Evolutionary conservation across 2,797 vertebrate genomes (phyloP), one percentile per base, ranked within the genome.

Genomic region (Strix occidentalis): DNA sequence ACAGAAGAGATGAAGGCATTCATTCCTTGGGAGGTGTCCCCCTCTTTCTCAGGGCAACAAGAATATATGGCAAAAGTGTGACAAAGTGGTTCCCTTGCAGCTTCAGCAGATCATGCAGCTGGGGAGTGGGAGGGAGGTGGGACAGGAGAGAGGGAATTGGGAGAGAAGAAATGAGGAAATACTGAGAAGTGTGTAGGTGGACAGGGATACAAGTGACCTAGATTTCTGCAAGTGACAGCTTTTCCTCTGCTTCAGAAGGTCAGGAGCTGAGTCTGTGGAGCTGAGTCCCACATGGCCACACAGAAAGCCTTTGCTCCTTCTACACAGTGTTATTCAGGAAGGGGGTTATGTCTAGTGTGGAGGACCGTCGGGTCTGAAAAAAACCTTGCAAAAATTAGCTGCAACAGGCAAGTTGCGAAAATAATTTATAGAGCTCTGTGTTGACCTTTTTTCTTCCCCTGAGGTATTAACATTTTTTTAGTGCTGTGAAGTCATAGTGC

Each of bases 351-450:
- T 58, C 57, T 83, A 68, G 28, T 18, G 28, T 21, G 15, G 19
- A 46, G 9, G 43, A 50, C 24, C 5, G 13, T 7, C 0, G 0
- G 9, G 28, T 66, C 25, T 0, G 13, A 31, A 76, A 71, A 64
- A 70, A n/a, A 5, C 9, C 48, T 54, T 79, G 61, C 37, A 61
- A 70, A 85, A 70, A 78, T 66, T 58, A 85, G 53, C 70, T 78
- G 48, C 51, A 61, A 75, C 43, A 82, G 28, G n/a, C 84, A 75
- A 74, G 48, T 39, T 0, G 1, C 66, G 57, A 89, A 90, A 92
- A 87, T 46, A 46, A 43, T 87, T 94, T 57, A 5, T 56, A 41
- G 75, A 74, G 20, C 50, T 51, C 4, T 29, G 6, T 28, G 31
- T 41, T 87, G 46, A 29, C 31, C 64, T 87, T 80, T 80, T 81